These are phyloP conservation scores for Listrodromus nycthemerus DNA, from an alignment of 2,888 invertebrate species.

Conservation along the genomic window DNA sequence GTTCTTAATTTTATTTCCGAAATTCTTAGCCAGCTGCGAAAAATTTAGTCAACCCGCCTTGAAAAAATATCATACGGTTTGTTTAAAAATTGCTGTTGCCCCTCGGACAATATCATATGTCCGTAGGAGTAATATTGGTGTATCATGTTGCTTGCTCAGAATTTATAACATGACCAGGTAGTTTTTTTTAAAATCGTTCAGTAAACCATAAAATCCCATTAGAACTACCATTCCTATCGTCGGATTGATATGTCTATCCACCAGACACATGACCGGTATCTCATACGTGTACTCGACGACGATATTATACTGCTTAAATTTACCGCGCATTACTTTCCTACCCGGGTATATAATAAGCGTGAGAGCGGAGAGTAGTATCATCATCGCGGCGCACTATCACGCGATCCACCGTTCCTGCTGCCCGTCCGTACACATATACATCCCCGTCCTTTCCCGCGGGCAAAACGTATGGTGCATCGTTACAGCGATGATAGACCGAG, in stretches of 20 bases:
- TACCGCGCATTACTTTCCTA: slow-evolving; percentile 30
- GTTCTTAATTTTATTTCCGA: no score
- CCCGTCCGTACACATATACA: slow-evolving; percentile 3
- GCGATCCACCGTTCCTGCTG: slow-evolving; percentile 44
- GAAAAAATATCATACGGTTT: no score
- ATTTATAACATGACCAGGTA: no score
- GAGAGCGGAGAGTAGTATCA: slow-evolving; percentile 40
- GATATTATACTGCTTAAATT: slow-evolving; percentile 20
- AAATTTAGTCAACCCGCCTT: no score
- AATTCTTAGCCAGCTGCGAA: no score
- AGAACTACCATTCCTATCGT: background rate
- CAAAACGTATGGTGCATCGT: slow-evolving; percentile 25
- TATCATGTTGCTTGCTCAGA: no score
- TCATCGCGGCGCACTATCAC: slow-evolving; percentile 48
- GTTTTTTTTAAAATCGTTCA: no score
- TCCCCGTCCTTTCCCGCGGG: slow-evolving; percentile 9
- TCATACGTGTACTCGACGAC: background rate
- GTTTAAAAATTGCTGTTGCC: no score
- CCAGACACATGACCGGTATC: background rate
- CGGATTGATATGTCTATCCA: background rate
- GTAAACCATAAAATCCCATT: background rate
- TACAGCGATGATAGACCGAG: slow-evolving; percentile 55
- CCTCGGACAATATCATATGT: no score
- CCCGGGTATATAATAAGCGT: slow-evolving; percentile 1
- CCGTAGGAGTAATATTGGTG: no score